phyloP scores from a whole-genome alignment of 2,113 vertebrate genomes.

The Dunckerocampus dactyliophorus region DNA sequence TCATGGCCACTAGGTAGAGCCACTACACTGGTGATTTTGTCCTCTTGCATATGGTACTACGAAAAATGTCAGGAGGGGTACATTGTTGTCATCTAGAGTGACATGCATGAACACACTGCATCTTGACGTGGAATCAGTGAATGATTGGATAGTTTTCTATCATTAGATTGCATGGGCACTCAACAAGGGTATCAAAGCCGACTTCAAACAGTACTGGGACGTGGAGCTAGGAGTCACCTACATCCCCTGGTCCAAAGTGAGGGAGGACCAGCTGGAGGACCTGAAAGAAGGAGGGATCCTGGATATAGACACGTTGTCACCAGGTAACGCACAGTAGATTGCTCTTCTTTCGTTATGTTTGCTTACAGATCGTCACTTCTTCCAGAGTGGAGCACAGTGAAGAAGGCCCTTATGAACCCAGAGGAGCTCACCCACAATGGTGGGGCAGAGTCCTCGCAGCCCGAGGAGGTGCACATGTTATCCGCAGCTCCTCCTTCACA shows the following conservation, averaged over 20 bases:
- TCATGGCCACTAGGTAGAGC: neutral
- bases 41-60: too few relatives aligned
- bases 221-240: constrained; percentile 95
- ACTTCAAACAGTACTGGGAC: constrained; percentile 96
- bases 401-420: constrained; percentile 73
- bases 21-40: too few relatives aligned
- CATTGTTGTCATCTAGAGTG: neutral
- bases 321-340: constrained; percentile 72
- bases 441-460: constrained; percentile 79
- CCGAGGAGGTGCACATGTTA: constrained; percentile 69
- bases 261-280: constrained; percentile 85
- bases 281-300: constrained; percentile 92
- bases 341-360: neutral
- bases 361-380: neutral
- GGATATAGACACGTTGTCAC: constrained; percentile 87
- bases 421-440: constrained; percentile 88
- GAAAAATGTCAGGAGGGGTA: too few relatives aligned
- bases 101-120: neutral
- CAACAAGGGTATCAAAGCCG: constrained; percentile 96
- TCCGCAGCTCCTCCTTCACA: constrained; percentile 69
- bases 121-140: neutral
- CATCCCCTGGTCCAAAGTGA: constrained; percentile 92
- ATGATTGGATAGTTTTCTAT: neutral
- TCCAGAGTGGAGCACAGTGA: constrained; percentile 83
- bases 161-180: constrained; percentile 95